A percentile compares a stretch with the other conserved stretches of the same genome.
These are phyloP conservation scores for Patella pellucida DNA, from an alignment of 2,888 invertebrate genomes.

Conservation along the genomic window DNA sequence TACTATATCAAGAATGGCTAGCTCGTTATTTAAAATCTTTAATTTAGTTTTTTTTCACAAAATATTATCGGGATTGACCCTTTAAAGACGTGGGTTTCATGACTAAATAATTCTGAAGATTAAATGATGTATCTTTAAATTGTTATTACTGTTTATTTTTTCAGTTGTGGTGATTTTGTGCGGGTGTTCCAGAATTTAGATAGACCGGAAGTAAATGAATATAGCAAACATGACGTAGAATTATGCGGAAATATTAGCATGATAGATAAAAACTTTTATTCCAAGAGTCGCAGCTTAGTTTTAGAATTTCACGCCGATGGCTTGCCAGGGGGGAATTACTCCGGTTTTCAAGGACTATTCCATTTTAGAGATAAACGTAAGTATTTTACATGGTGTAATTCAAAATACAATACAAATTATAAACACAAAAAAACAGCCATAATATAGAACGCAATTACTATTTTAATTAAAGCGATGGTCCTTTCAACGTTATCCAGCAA, in stretches of 20 bases:
- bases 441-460: too few relatives aligned
- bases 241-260: conserved; percentile 65
- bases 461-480: too few relatives aligned
- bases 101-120: too few relatives aligned
- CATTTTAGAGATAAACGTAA: conserved; percentile 67
- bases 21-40: too few relatives aligned
- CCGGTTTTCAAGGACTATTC: conserved; percentile 66
- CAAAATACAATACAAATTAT: too few relatives aligned
- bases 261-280: conserved; percentile 63
- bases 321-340: conserved; percentile 44
- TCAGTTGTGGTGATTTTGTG: conserved; percentile 67
- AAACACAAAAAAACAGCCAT: too few relatives aligned
- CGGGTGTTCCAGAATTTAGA: conserved; percentile 64
- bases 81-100: too few relatives aligned
- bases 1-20: too few relatives aligned
- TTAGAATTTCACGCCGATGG: conserved; percentile 66
- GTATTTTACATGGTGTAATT: conserved; percentile 28
- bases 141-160: conserved; percentile 26
- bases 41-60: too few relatives aligned
- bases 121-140: too few relatives aligned
- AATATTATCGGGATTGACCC: too few relatives aligned
- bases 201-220: conserved; percentile 66
- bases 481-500: too few relatives aligned
- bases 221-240: conserved; percentile 55
- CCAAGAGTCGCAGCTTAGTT: conserved; percentile 60